Conservation (phyloP, 2,888 invertebrate species). For the Pterostichus niger region DNA sequence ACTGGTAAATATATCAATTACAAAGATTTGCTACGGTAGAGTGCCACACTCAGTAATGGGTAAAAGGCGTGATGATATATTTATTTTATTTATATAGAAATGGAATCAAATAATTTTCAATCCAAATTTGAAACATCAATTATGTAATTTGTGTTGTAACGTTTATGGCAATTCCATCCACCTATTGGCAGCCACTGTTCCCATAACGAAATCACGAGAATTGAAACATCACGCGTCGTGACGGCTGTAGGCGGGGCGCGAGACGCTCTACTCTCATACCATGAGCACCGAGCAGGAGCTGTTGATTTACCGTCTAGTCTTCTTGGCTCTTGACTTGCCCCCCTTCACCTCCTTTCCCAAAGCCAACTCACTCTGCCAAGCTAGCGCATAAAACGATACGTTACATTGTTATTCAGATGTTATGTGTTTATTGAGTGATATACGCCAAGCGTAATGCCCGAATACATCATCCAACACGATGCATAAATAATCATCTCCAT, state of each 20-base stretch:
- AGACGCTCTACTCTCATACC: conserved; percentile 18
- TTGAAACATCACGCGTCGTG: conserved; percentile 58
- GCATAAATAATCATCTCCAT: conserved; percentile 7
- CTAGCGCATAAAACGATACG: conserved; percentile 46
- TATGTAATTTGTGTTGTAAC: too few relatives aligned
- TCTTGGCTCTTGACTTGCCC: not conserved
- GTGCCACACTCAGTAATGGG: too few relatives aligned
- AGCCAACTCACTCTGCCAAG: not conserved
- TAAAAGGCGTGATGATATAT: too few relatives aligned
- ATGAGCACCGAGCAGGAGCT: conserved; percentile 20
- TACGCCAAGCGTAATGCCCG: conserved; percentile 39
- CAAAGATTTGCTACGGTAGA: too few relatives aligned
- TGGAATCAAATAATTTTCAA: too few relatives aligned
- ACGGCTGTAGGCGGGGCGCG: conserved; percentile 1
- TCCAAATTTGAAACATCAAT: too few relatives aligned
- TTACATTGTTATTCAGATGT: conserved; percentile 57
- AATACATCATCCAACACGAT: conserved; percentile 21
- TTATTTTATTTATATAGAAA: too few relatives aligned
- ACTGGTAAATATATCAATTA: too few relatives aligned
- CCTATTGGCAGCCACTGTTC: conserved; percentile 51
- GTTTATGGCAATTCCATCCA: not conserved
- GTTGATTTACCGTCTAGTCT: conserved; percentile 65
- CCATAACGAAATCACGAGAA: conserved; percentile 34
- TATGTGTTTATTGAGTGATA: conserved; percentile 62
- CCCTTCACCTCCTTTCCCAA: not conserved